Evolutionary conservation across 1,140 invertebrate species (phyloP).

Genomic region (Trichoplusia ni): DNA sequence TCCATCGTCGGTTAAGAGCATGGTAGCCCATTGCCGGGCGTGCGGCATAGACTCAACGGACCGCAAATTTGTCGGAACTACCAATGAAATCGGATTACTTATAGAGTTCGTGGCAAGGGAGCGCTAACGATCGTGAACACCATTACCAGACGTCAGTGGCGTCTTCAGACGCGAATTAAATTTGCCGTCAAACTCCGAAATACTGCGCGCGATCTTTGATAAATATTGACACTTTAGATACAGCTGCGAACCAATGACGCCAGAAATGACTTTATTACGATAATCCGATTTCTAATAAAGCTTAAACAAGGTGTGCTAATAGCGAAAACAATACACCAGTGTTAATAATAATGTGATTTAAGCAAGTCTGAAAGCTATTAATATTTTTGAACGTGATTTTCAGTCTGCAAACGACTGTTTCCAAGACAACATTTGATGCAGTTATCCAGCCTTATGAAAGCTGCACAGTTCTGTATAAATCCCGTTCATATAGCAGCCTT

Average conservation of each 20-base stretch:
- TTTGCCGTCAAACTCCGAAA: constrained; percentile 30
- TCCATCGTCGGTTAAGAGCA: constrained; percentile 35
- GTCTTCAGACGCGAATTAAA: constrained; percentile 46
- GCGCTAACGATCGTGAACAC: constrained; percentile 64
- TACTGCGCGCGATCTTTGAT: constrained; percentile 24
- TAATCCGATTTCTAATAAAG: background rate
- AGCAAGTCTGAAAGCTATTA: too few relatives aligned
- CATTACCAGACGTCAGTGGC: constrained; percentile 60
- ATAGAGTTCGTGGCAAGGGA: constrained; percentile 54
- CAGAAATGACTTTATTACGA: constrained; percentile 8
- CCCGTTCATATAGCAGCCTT: too few relatives aligned
- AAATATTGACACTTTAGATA: constrained; percentile 28
- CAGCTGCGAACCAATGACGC: background rate
- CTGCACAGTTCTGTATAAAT: too few relatives aligned
- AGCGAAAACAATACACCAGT: too few relatives aligned
- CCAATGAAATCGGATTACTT: constrained; percentile 73
- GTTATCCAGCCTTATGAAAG: too few relatives aligned
- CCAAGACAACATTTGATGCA: too few relatives aligned
- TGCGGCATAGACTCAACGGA: constrained; percentile 53
- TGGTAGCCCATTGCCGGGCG: constrained; percentile 35
- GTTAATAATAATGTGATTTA: too few relatives aligned
- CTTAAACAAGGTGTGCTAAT: too few relatives aligned
- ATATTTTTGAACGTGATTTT: too few relatives aligned
- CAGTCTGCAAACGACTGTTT: too few relatives aligned
- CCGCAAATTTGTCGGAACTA: constrained; percentile 76